A percentile compares a stretch with the other conserved stretches of the same genome.
These are phyloP conservation scores for Muscicapa comitata DNA, from an alignment of 2,797 vertebrate species.

Conservation along the genomic window DNA sequence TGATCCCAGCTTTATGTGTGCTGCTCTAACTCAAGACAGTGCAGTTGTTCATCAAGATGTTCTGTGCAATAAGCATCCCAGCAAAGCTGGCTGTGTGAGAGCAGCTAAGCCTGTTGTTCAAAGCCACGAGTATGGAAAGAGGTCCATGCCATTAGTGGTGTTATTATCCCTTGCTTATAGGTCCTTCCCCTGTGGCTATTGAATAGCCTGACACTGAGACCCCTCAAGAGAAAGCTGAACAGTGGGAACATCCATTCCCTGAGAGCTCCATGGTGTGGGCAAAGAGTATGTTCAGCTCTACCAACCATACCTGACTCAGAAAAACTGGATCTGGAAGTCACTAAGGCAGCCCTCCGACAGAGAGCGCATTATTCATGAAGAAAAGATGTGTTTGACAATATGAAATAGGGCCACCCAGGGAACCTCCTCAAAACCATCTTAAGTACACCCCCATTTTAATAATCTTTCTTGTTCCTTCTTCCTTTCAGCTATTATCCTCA, in stretches of 20 bases:
- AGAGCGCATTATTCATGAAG: neutral
- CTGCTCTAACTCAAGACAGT: rapidly evolving
- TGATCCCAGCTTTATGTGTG: neutral
- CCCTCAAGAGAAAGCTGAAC: neutral
- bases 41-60: neutral
- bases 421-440: neutral
- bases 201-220: rapidly evolving
- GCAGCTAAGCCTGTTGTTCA: neutral
- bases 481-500: neutral
- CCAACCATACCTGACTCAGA: neutral
- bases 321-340: neutral
- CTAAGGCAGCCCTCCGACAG: neutral
- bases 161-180: neutral
- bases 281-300: neutral
- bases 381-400: neutral
- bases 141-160: neutral
- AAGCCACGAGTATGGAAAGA: neutral
- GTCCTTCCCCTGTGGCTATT: neutral
- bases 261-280: neutral
- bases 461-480: neutral
- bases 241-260: rapidly evolving
- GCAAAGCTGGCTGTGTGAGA: neutral
- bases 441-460: neutral
- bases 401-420: neutral
- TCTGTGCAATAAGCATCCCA: neutral